phyloP scores from a whole-genome alignment of 2,113 vertebrate genomes.

The Pterocles gutturalis region DNA sequence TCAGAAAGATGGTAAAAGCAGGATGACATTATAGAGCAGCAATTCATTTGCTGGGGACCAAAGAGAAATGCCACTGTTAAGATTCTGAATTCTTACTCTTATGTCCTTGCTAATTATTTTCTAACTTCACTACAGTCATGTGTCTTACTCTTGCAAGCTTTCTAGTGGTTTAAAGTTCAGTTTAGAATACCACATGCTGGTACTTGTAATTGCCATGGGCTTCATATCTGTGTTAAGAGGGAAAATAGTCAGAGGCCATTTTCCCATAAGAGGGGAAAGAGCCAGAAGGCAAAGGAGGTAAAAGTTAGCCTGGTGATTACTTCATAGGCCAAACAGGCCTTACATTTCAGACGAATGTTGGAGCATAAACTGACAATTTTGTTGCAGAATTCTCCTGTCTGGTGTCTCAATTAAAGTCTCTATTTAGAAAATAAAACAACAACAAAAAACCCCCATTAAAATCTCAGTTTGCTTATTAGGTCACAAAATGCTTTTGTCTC shows the following conservation, averaged over 20 bases:
- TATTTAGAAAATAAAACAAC: background rate
- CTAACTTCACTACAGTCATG: background rate
- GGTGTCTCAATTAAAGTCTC: background rate
- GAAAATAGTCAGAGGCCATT: background rate
- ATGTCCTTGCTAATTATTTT: slow-evolving; percentile 10
- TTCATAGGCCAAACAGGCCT: background rate
- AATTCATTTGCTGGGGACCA: slow-evolving; percentile 28
- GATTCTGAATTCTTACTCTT: slow-evolving; percentile 3
- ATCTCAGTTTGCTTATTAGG: background rate
- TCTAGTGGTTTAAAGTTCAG: background rate
- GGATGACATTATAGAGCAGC: slow-evolving; percentile 34
- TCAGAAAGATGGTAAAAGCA: slow-evolving; percentile 7
- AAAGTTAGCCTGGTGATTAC: background rate
- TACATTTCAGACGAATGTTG: background rate
- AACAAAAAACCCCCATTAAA: rapidly evolving
- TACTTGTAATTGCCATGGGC: background rate
- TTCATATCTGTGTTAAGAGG: background rate
- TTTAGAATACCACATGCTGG: background rate
- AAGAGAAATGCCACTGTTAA: slow-evolving; percentile 47
- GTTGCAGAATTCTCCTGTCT: background rate
- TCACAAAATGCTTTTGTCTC: background rate
- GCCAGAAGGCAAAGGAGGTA: background rate
- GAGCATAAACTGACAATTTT: background rate
- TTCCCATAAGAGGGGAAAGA: too few species aligned
- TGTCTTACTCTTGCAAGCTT: background rate